Evolutionary conservation across 2,113 vertebrate species (phyloP), one percentile per base, ranked within the genome.

Genomic region (Epinephelus fuscoguttatus): DNA sequence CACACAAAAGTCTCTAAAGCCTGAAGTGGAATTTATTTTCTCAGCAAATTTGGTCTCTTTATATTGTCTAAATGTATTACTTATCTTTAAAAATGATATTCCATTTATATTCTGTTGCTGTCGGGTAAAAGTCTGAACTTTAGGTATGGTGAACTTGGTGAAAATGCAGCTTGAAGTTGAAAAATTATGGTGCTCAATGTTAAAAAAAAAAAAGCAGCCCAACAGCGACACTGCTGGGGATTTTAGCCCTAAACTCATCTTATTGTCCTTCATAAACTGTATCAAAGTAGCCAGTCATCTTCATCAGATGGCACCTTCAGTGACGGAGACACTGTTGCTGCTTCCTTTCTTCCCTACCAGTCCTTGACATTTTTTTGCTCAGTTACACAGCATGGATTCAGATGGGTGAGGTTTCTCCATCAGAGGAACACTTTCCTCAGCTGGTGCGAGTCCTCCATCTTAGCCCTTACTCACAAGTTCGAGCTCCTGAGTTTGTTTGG

Each of bases 401-500:
- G 23, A 37, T 8, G 57, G 73, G 0, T n/a, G 25, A 33, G 30
- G 4, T 42, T 78, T 25, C 30, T 66, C 27, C 73, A 1, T 27
- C 55, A 21, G 18, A 66, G 60, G 42, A 74, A 21, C 10, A 10
- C 13, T 25, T 25, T 53, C 56, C 33, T 33, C 25, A 14, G 47
- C 17, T 13, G 27, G 52, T 25, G 27, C 1, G 62, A 56, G 53
- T 63, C 59, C 45, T 79, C 55, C 10, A n/a, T 8, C 33, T 71
- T 15, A 42, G 81, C 42, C 6, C 37, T 40, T 9, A 23, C 60
- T 72, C 64, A 19, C 21, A 73, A 49, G 66, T 77, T 77, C 18
- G 42, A 61, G 88, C 80, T 77, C 88, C 75, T 75, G 90, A 79
- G 81, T 89, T 52, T 55, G 33, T 79, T 80, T 63, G 55, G 75